A percentile compares a stretch with the other conserved stretches of the same genome.
These are phyloP conservation scores for Ophonus ardosiacus DNA, from an alignment of 2,888 invertebrate genomes.

Conservation along the genomic window DNA sequence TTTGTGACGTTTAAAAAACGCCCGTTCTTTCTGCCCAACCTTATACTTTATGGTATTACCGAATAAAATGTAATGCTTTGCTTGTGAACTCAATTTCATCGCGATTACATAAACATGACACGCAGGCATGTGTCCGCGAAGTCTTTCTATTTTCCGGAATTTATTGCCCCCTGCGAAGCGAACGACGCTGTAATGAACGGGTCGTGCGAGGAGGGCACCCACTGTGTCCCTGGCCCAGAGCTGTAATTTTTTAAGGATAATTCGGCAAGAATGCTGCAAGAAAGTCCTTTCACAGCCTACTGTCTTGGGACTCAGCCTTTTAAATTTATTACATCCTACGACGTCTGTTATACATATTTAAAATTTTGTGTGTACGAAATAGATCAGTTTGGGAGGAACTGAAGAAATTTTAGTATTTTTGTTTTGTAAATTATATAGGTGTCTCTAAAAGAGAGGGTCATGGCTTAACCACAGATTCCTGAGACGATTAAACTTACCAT, in stretches of 20 bases:
- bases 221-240: background rate
- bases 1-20: too few species aligned
- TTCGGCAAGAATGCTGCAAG: conserved; percentile 48
- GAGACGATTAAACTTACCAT: too few species aligned
- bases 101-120: conserved; percentile 38
- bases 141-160: conserved; percentile 65
- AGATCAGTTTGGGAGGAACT: background rate
- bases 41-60: background rate
- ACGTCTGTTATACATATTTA: conserved; percentile 47
- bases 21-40: too few species aligned
- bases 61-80: conserved; percentile 5
- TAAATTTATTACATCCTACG: conserved; percentile 20
- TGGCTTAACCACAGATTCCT: too few species aligned
- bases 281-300: conserved; percentile 28
- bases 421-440: too few species aligned
- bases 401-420: background rate
- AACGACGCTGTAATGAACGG: conserved; percentile 53
- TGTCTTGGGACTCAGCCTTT: conserved; percentile 22
- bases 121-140: conserved; percentile 65
- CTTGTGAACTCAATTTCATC: conserved; percentile 8
- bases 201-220: conserved; percentile 35
- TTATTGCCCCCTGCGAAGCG: conserved; percentile 41
- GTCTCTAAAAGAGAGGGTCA: too few species aligned
- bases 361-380: conserved; percentile 30
- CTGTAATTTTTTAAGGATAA: conserved; percentile 56